Base-by-base conservation (phyloP, 2,113 vertebrate species). In the Tylochromis polylepis region DNA sequence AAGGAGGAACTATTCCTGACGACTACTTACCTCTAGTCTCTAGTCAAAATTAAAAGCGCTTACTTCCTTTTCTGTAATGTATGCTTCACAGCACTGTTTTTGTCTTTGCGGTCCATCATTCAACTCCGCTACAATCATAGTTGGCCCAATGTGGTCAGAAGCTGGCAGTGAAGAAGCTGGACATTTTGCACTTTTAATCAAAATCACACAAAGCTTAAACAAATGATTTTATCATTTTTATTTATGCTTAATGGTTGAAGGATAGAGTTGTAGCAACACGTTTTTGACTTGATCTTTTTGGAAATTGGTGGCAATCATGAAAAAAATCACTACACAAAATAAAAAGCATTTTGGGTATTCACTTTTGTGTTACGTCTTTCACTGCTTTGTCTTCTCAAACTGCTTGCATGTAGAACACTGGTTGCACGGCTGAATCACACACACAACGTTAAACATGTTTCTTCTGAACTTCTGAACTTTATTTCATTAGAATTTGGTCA, bases 81-180 rank as follows among this genome's bases (percentile, higher is more conserved):
- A 43, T 70, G 12, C 0, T 12, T 15, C 36, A 70, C n/a, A 70
- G 36, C 7, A 5, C 9, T 53, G 24, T 56, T 31, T 34, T 16
- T 34, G 53, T 81, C 12, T 49, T 16, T 46, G 22, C 6, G 14
- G 12, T 83, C 58, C 38, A 95, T 93, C 12, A 8, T 95, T 11
- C 90, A 87, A 59, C 2, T 95, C 1, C 8, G 20, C 5, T 83
- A 91, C 8, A 22, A 22, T 2, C 11, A 60, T 6, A 60, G 29
- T n/a, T n/a, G 31, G 10, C 16, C 59, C 3, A 2, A 62, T 0
- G 3, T 62, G 59, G 10, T 62, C 10, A 10, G 59, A n/a, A n/a
- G n/a, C n/a, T n/a, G n/a, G 5, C 27, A n/a, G 46, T 77, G 72
- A 51, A n/a, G 16, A 77, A 20, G 46, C 11, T 77, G 46, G 27